phyloP scores from a whole-genome alignment of 2,888 invertebrate species.

The Torymus aiolomorphi region DNA sequence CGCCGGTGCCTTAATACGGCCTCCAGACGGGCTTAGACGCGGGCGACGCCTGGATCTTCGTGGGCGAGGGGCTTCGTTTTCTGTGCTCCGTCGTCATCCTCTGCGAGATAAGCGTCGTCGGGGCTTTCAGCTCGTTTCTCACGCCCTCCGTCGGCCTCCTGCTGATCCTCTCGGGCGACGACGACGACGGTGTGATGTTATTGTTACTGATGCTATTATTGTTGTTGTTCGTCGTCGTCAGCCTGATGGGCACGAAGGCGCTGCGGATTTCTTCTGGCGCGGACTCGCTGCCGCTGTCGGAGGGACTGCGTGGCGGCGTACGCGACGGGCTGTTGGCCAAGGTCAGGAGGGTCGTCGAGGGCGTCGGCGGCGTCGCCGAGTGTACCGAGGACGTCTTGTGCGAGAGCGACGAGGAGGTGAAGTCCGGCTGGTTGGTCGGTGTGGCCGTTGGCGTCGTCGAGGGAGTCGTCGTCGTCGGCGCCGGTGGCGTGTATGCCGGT shows the following conservation, averaged over 20 bases:
- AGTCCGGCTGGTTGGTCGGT: neutral
- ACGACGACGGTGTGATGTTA: neutral
- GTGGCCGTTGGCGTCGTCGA: neutral
- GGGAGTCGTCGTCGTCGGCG: neutral
- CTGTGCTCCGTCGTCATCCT: conserved; percentile 46
- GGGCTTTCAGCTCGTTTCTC: conserved; percentile 70
- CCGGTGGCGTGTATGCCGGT: neutral
- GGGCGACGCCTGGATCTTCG: conserved; percentile 67
- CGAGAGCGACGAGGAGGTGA: conserved; percentile 4
- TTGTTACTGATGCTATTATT: neutral
- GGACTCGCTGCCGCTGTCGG: conserved; percentile 71
- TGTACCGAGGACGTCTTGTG: conserved; percentile 31
- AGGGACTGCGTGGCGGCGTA: conserved; percentile 70
- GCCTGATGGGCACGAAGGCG: conserved; percentile 72
- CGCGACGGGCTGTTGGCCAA: conserved; percentile 59
- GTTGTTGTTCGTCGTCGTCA: conserved; percentile 56
- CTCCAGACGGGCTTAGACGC: conserved; percentile 72
- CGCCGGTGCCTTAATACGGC: conserved; percentile 66
- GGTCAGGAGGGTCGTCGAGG: neutral
- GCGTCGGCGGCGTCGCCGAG: conserved; percentile 35
- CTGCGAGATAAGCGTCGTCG: conserved; percentile 67
- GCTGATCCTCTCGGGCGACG: conserved; percentile 15
- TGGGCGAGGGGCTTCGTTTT: conserved; percentile 68
- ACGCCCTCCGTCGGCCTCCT: conserved; percentile 60
- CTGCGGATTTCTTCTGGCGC: conserved; percentile 70